Evolutionary conservation across 2,888 invertebrate species (phyloP), one percentile per base, ranked within the genome.

Genomic region (Cataglyphis rosenhaueri): DNA sequence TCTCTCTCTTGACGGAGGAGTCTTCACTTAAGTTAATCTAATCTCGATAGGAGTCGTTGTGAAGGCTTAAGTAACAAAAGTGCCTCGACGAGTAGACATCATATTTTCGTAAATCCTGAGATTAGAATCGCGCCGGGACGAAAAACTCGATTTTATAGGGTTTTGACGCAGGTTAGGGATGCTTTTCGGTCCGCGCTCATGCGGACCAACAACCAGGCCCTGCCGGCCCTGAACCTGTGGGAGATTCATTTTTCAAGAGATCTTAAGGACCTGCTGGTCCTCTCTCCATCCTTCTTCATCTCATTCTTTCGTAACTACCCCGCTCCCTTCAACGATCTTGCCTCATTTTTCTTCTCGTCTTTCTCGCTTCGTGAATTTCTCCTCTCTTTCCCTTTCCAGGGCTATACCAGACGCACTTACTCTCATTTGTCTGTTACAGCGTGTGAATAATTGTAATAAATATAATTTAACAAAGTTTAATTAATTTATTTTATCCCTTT

Each of bases 201-300:
- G 55, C 25, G 35, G 48, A 32, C 59, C 41, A 12, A 74, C 18
- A 48, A 29, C 15, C 35, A 35, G 66, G 78, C 48, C 65, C 79
- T 64, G 83, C 57, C 84, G 90, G 84, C 88, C 88, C 91, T 90
- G 91, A 91, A 89, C 85, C 87, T 88, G 86, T 87, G 85, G 87
- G 87, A 89, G 91, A 92, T 92, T 92, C 92, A 92, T 92, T 92
- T 92, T 92, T 92, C 92, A 92, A 92, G 88, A 87, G 91, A 92
- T 90, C 91, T 90, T 78, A 89, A 92, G 89, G 91, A 90, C 90
- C 91, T 90, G 90, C 87, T 91, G 83, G 87, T 87, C 84, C 89
- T 81, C 84, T 90, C 85, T 81, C 75, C 21, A 68, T 81, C 62
- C 35, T 62, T n/a, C 52, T 84, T 81, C 65, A 83, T 78, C 76